These are phyloP conservation scores for Astur gentilis DNA, from an alignment of 2,113 vertebrate genomes.

Conservation along the genomic window DNA sequence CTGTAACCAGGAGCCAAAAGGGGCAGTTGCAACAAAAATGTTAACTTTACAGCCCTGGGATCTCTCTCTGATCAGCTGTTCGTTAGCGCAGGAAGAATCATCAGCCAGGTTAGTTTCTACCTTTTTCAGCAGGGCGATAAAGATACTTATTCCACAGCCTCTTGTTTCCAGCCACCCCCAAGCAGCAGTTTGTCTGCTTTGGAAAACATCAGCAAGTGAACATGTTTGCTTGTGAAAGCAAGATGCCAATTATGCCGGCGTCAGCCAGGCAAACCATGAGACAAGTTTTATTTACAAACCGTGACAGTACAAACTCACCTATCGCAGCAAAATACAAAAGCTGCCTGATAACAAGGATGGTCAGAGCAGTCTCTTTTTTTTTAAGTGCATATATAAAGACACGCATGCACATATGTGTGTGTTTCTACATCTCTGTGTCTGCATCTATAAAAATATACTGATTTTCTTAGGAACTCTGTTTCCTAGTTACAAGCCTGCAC, in stretches of 20 bases:
- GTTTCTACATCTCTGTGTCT: rapidly evolving
- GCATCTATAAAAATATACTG: not conserved
- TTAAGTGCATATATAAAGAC: not conserved
- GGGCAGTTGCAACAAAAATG: not conserved
- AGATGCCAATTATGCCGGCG: not conserved
- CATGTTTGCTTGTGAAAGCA: not conserved
- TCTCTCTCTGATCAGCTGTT: not conserved
- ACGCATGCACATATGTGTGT: rapidly evolving
- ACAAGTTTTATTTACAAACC: not conserved
- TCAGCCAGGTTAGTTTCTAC: not conserved
- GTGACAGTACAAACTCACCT: not conserved
- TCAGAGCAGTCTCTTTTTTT: not conserved
- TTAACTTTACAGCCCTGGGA: not conserved
- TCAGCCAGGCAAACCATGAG: not conserved
- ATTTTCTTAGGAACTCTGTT: not conserved
- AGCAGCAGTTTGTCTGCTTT: not conserved
- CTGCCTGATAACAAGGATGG: not conserved
- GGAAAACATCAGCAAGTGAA: not conserved
- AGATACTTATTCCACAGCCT: not conserved
- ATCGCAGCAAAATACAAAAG: not conserved
- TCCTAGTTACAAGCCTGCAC: not conserved
- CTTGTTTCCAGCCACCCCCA: not conserved
- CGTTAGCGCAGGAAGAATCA: not conserved
- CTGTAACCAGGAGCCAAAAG: not conserved
- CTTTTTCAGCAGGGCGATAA: not conserved